These are phyloP conservation scores for Gobiocypris rarus DNA, from an alignment of 2,113 vertebrate genomes.

Conservation along the genomic window DNA sequence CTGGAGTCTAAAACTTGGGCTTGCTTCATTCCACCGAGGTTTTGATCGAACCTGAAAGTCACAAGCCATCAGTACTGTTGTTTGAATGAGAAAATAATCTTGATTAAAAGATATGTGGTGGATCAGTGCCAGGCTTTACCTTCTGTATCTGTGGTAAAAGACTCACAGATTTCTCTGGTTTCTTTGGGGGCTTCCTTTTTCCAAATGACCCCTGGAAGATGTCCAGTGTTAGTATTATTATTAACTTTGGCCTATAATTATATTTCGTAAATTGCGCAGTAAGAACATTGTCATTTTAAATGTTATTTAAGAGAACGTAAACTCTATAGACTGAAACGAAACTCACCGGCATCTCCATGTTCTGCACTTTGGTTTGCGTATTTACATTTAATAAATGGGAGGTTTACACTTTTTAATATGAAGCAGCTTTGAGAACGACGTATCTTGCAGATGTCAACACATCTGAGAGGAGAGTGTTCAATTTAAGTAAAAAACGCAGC, in stretches of 20 bases:
- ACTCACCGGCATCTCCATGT: conserved; percentile 13
- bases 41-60: conserved; percentile 69
- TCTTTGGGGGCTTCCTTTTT: not conserved
- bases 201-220: conserved; percentile 35
- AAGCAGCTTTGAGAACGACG: not conserved
- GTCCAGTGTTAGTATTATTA: not conserved
- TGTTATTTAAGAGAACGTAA: not conserved
- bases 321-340: not conserved
- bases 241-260: not conserved
- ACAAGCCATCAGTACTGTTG: not conserved
- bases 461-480: not conserved
- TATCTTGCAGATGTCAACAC: conserved; percentile 4
- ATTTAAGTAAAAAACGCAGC: not conserved
- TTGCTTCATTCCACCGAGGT: conserved; percentile 73
- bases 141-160: conserved; percentile 56
- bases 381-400: not conserved
- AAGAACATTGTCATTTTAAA: not conserved
- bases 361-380: not conserved
- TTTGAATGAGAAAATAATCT: not conserved
- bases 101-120: not conserved
- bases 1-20: conserved; percentile 69
- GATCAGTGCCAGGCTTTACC: conserved; percentile 12
- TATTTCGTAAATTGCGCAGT: not conserved
- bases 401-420: not conserved
- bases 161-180: not conserved